Evolutionary conservation across 2,888 invertebrate genomes (phyloP).

Genomic region (Leptopilina syphax): DNA sequence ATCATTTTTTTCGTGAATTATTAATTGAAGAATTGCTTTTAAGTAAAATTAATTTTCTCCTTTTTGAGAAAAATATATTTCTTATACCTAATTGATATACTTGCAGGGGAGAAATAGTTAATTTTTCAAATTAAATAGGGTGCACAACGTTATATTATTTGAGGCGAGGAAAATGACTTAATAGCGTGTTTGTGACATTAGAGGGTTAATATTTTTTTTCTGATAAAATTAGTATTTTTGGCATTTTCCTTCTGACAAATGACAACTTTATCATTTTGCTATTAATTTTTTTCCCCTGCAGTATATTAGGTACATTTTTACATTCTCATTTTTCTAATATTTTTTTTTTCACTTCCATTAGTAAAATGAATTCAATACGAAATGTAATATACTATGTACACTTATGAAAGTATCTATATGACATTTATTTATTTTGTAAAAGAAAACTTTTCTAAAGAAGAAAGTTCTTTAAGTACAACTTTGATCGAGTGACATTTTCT

Average conservation of each 20-base stretch:
- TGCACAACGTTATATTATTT: too few species aligned
- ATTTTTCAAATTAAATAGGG: neutral
- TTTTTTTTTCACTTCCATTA: too few species aligned
- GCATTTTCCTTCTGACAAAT: neutral
- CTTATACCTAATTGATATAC: neutral
- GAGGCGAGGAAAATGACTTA: neutral
- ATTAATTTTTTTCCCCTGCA: too few species aligned
- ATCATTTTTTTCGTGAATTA: too few species aligned
- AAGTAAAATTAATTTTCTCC: too few species aligned
- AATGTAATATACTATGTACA: too few species aligned
- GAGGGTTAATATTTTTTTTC: neutral
- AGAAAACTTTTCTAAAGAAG: too few species aligned
- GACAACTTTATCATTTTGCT: neutral
- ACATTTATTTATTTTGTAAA: neutral
- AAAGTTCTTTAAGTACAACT: neutral
- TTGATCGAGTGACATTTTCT: neutral
- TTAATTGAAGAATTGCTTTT: too few species aligned
- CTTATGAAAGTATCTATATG: neutral
- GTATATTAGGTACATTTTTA: too few species aligned
- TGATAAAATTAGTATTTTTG: neutral
- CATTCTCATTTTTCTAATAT: too few species aligned
- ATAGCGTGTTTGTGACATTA: slow-evolving; percentile 1
- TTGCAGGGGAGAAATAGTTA: neutral
- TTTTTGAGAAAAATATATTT: too few species aligned
- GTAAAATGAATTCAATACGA: too few species aligned